These are phyloP conservation scores for Euplexia lucipara DNA, from an alignment of 2,888 invertebrate species.

Conservation along the genomic window DNA sequence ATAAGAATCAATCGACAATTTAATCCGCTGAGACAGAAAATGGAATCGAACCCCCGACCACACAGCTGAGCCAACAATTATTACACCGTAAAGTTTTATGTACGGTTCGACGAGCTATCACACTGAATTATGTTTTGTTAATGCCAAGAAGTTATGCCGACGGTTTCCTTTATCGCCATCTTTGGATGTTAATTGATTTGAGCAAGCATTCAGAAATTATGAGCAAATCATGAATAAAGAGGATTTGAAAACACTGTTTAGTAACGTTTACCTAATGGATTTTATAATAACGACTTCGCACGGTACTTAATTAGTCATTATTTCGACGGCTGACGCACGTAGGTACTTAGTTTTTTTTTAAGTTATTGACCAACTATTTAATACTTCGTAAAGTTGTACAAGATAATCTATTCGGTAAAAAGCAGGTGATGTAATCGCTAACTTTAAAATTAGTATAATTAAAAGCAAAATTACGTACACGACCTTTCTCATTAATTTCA, in stretches of 20 bases:
- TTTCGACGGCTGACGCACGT: neutral
- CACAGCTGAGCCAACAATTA: neutral
- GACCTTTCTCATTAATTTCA: constrained; percentile 9
- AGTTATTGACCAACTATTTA: neutral
- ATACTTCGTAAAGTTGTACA: neutral
- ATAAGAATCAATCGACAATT: neutral
- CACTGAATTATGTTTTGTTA: constrained; percentile 2
- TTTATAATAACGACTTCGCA: constrained; percentile 6
- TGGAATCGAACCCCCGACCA: constrained; percentile 5
- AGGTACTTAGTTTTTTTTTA: neutral
- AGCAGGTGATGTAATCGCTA: neutral
- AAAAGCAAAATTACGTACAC: constrained; percentile 1
- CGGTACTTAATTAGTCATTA: neutral
- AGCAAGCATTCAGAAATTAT: constrained; percentile 8
- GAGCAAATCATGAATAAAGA: constrained; percentile 10
- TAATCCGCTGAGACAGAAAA: neutral
- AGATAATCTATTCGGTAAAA: neutral
- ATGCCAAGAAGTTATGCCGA: neutral
- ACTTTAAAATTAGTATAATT: neutral
- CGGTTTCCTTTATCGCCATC: constrained; percentile 5
- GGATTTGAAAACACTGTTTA: neutral
- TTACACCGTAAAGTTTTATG: neutral
- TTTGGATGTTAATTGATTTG: constrained; percentile 25
- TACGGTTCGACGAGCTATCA: constrained; percentile 3
- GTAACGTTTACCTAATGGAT: neutral